Base-by-base conservation (phyloP, 2,113 vertebrate genomes). In the Onychostruthus taczanowskii region DNA sequence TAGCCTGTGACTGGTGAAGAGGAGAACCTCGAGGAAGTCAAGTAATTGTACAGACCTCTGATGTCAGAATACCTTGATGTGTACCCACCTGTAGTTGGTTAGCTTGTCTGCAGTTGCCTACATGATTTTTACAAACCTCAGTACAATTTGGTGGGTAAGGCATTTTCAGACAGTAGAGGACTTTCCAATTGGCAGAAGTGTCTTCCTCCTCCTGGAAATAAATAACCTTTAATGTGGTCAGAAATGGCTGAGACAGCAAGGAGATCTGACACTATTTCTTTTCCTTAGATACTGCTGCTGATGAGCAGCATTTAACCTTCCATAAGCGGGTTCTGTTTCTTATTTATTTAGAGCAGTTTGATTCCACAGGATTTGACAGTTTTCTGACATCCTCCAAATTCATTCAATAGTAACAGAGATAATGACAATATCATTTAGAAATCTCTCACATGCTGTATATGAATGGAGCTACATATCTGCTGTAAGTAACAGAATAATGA, bases 341-440 rank as follows among this genome's bases (percentile, higher is more conserved):
- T 90, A 87, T 96, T 97, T 96, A 86, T 88, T 88, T 24, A 66
- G 78, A 94, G 90, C 19, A 53, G 88, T 95, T 97, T 95, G 92
- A 96, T 80, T 97, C 79, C 31, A 58, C 68, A 90, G 94, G 55
- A 66, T 87, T 73, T 97, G 96, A 96, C 93, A 97, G 84, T 72
- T 95, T 96, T 92, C 84, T 70, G 49, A 93, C 87, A 75, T 89
- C 76, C 47, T 47, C 61, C 84, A 97, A 97, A 97, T 93, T 96
- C 85, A 88, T 94, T 64, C 90, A 96, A 84, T 96, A 97, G 96
- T 89, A 97, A 92, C 79, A 77, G 66, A 85, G 92, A 91, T 75
- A 93, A 94, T 87, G 96, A 94, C 85, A 94, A 85, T 93, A 96
- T 95, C 84, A 89, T 96, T 97, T 96, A 96, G 90, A 93, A 97